Conservation (phyloP, 2,797 vertebrate genomes). For the Morelia viridis region DNA sequence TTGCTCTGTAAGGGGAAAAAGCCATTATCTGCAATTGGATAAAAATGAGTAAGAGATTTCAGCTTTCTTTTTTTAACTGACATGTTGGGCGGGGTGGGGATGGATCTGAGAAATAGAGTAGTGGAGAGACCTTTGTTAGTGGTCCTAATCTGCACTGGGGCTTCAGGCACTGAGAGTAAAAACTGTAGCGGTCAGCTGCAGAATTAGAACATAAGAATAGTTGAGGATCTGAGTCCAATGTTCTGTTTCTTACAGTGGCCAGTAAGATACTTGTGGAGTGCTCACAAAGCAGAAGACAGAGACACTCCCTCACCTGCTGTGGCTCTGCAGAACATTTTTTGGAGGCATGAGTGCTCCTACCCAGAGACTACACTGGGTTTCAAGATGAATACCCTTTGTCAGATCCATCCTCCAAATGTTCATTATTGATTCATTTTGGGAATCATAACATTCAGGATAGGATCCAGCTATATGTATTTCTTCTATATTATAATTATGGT, state of each 20-base stretch:
- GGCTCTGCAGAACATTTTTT: background rate
- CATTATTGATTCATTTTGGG: background rate
- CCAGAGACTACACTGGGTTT: background rate
- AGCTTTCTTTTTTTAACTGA: background rate
- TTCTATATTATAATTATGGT: background rate
- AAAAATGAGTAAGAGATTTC: background rate
- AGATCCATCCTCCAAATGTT: background rate
- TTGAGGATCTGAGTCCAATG: background rate
- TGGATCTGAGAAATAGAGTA: background rate
- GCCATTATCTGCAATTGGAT: background rate
- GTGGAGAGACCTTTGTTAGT: background rate
- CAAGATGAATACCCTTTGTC: background rate
- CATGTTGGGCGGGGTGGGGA: background rate
- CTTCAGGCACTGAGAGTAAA: background rate
- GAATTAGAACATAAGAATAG: background rate
- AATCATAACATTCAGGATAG: background rate
- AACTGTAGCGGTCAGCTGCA: background rate
- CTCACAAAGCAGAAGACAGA: background rate
- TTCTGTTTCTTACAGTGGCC: background rate
- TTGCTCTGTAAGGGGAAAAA: background rate
- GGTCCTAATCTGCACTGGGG: background rate
- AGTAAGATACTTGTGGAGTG: background rate
- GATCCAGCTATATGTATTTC: background rate
- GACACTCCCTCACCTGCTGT: background rate
- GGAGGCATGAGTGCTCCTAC: background rate